Evolutionary conservation across 2,113 vertebrate genomes (phyloP), one percentile per base, ranked within the genome.

Genomic region (western clawed frog (Xenopus tropicalis)): DNA sequence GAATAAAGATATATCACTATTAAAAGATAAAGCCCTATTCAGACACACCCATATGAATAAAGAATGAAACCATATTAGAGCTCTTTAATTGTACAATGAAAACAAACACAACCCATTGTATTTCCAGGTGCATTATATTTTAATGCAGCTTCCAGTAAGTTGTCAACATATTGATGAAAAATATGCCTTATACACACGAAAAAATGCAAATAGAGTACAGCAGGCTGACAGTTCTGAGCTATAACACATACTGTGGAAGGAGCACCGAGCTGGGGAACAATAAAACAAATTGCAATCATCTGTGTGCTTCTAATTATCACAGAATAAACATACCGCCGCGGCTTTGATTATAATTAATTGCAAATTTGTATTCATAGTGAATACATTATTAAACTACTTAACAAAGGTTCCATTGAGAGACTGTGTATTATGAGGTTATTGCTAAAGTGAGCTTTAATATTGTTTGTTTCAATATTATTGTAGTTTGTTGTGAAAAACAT

Each of bases 301-400:
- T 20, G 24, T 44, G 29, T 20, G 62, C 6, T 44, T 3, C n/a
- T 29, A 65, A 65, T 65, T 65, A 65, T 20, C 62, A 65, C 62
- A 44, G 62, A 43, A 65, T 42, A 20, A 65, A 65, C 42, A 43
- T 13, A 44, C 23, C 37, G 42, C 17, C n/a, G 19, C 14, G 37
- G n/a, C 37, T 65, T 17, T 43, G 37, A 65, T 43, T 65, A 44
- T 43, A 65, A 17, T 65, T 65, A 37, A 44, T 44, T 44, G 14
- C 62, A 65, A 65, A 65, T 43, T 20, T 43, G 62, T 29, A 65
- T 65, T 65, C 62, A 65, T 11, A 65, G 29, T 44, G 24, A 65
- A n/a, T 44, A 43, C 9, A n/a, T 8, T 17, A 21, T 43, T 65
- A 13, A 65, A 44, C 17, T 44, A 21, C 20, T 44, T 42, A 8